Evolutionary conservation across 2,113 vertebrate species (phyloP).

Genomic region (Pomatostomus ruficeps): DNA sequence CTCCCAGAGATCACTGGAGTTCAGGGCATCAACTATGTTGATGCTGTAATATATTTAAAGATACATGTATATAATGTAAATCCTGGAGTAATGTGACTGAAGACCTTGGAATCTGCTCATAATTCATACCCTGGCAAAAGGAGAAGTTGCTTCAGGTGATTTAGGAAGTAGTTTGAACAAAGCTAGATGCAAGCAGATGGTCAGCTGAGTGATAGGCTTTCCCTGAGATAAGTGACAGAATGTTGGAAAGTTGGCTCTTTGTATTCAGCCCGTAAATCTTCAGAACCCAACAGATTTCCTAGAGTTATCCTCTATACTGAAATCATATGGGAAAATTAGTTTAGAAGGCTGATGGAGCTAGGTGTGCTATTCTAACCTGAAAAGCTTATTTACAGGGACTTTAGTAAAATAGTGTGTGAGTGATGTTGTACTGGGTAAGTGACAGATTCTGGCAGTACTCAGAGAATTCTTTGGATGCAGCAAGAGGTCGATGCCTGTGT

Average conservation of each 20-base stretch:
- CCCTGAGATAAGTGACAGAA: neutral
- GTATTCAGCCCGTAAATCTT: neutral
- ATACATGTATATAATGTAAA: neutral
- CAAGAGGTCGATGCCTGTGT: neutral
- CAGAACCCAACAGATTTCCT: neutral
- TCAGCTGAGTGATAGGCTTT: neutral
- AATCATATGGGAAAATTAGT: neutral
- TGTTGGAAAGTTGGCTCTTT: neutral
- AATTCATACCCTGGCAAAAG: neutral
- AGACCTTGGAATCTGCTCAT: neutral
- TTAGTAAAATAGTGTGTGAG: neutral
- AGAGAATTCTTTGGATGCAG: neutral
- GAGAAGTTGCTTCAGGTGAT: constrained; percentile 1
- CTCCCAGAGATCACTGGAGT: neutral
- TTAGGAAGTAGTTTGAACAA: neutral
- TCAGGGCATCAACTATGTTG: neutral
- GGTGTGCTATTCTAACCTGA: neutral
- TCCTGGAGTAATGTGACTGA: neutral
- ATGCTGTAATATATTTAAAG: neutral
- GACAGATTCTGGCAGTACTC: neutral
- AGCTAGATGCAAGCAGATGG: neutral
- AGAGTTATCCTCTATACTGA: neutral
- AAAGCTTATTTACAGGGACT: neutral
- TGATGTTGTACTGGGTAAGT: neutral
- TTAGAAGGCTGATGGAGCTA: neutral